Conservation (phyloP, 2,888 invertebrate species). For the Deilephila elpenor region DNA sequence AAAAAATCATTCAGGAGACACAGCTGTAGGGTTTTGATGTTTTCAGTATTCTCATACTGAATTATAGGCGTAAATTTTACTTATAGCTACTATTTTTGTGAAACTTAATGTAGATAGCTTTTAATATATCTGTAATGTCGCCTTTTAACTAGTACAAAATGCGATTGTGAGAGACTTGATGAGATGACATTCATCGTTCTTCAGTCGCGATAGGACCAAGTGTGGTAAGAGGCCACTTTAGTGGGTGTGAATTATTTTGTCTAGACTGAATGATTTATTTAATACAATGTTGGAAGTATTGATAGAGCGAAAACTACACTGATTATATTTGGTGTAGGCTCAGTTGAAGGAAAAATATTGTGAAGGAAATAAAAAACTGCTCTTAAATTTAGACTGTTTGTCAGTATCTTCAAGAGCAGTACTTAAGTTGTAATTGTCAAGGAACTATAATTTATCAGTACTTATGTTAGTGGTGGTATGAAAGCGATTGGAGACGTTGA, state of each 20-base stretch:
- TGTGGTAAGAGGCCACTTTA: background rate
- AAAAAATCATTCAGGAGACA: too few species aligned
- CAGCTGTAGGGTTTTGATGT: too few species aligned
- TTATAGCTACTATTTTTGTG: background rate
- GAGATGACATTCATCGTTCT: background rate
- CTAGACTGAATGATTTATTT: too few species aligned
- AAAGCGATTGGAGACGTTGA: too few species aligned
- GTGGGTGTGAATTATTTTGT: background rate
- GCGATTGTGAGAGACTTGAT: background rate
- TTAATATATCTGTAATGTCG: background rate
- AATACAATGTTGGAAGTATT: background rate
- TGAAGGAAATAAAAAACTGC: too few species aligned
- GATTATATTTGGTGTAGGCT: background rate
- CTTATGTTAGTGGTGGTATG: too few species aligned
- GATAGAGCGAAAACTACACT: background rate
- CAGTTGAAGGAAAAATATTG: background rate
- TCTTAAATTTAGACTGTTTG: too few species aligned
- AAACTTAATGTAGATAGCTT: constrained; percentile 1
- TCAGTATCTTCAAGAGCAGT: too few species aligned
- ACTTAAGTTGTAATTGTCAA: too few species aligned
- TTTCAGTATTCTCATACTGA: background rate
- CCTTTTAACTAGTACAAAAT: constrained; percentile 4
- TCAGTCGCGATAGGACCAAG: background rate
- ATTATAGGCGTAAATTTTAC: background rate
- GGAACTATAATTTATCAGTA: too few species aligned